Base-by-base conservation (phyloP, 92 coral and sea anemone species). In the Umimayanthus kanabou region DNA sequence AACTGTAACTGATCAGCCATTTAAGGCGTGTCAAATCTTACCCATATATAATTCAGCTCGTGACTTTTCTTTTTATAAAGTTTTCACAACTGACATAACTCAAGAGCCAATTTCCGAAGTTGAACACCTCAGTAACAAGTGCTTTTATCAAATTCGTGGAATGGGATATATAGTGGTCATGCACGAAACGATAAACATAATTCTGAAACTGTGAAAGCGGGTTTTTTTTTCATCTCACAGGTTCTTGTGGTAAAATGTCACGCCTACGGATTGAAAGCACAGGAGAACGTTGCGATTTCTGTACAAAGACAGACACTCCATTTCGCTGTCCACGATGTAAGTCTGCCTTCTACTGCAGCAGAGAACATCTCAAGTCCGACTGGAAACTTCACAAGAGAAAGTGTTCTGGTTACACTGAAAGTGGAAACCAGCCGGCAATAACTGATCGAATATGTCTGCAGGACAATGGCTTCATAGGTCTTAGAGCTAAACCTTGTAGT, bases 361-460 rank as follows among this genome's bases (percentile, higher is more conserved):
- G 78, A 33, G 87, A 83, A 26, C 87, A 83, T 30, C 74, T 83
- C 26, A 83, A 83, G 64, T 83, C 87, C 28, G 87, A 83, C 43
- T 83, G 78, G 87, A 83, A 83, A 70, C 20, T 83, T 6, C 87
- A 83, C 76, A 83, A 83, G 77, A 70, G 50, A 83, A 83, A 83
- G 33, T 83, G 87, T 49, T 83, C 78, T 15, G 87, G 87, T 5
- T 47, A 6, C 50, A 20, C 13, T 1, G 82, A 50, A 28, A 70
- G 23, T 25, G 55, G 61, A 26, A 33, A 83, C 23, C 66, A 49
- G 37, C 14, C 87, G 28, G 40, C 40, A 65, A 4, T 71, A 28
- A 70, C 45, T 42, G 65, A 83, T 23, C 87, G 73, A 83, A 26
- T 83, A 20, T 70, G 40, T 83, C 66, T 25, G 58, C 33, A 45